Evolutionary conservation across 2,113 vertebrate species (phyloP).

Genomic region (Mormyrus iriodes): DNA sequence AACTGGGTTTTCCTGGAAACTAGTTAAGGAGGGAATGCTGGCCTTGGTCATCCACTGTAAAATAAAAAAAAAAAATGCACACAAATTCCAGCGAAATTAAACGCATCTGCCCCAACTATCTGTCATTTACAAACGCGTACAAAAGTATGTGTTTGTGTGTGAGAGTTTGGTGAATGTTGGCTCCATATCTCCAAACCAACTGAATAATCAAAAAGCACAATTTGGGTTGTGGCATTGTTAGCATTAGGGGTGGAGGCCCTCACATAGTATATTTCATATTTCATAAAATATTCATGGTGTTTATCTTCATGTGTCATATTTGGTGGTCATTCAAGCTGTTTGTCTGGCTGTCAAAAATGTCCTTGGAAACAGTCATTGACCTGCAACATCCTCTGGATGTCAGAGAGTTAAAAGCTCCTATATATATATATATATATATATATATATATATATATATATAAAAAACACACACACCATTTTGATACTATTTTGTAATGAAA

Average conservation of each 20-base stretch:
- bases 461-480: background rate
- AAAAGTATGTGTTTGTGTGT: background rate
- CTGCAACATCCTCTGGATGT: background rate
- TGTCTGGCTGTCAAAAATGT: background rate
- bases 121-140: background rate
- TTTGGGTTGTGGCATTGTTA: background rate
- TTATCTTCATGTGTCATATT: background rate
- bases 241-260: too few relatives aligned
- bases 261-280: too few relatives aligned
- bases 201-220: too few relatives aligned
- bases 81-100: background rate
- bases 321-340: background rate
- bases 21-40: background rate
- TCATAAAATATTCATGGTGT: slow-evolving; percentile 4
- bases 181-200: background rate
- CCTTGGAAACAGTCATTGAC: background rate
- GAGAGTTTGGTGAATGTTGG: background rate
- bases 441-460: too few relatives aligned
- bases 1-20: background rate
- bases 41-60: background rate
- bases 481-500: background rate
- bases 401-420: background rate
- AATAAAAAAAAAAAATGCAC: too few relatives aligned
- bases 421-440: too few relatives aligned
- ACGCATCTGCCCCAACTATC: background rate